These are phyloP conservation scores for Bhutanitis thaidina DNA, from an alignment of 2,888 invertebrate genomes.

Conservation along the genomic window DNA sequence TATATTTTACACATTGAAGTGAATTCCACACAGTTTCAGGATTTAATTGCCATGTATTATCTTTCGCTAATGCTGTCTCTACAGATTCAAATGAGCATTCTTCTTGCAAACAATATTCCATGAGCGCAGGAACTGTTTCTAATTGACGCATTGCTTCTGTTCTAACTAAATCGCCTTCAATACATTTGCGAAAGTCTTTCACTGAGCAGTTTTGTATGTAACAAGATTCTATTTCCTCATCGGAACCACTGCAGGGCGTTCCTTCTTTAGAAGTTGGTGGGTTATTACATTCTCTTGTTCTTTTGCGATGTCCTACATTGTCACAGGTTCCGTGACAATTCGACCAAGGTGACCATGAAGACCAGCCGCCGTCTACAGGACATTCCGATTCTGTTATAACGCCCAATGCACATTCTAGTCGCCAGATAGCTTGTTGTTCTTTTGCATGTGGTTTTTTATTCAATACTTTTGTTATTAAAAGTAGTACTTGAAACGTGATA, in stretches of 20 bases:
- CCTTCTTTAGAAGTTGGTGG: constrained; percentile 67
- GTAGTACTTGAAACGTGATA: not conserved
- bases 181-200: constrained; percentile 54
- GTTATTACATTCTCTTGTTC: constrained; percentile 61
- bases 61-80: constrained; percentile 48
- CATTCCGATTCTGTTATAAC: constrained; percentile 56
- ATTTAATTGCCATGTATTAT: constrained; percentile 63
- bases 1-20: constrained; percentile 71
- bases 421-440: constrained; percentile 55
- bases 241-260: constrained; percentile 55
- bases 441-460: constrained; percentile 47
- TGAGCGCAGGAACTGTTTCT: constrained; percentile 57
- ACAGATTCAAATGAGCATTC: constrained; percentile 69
- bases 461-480: constrained; percentile 23
- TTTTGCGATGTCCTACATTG: constrained; percentile 54
- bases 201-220: constrained; percentile 61
- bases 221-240: constrained; percentile 59
- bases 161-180: constrained; percentile 51
- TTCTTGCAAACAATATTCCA: constrained; percentile 62
- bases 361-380: constrained; percentile 74
- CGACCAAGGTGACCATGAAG: constrained; percentile 68
- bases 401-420: constrained; percentile 64
- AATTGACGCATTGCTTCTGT: constrained; percentile 55
- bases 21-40: constrained; percentile 69
- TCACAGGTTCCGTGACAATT: constrained; percentile 69